Evolutionary conservation across 1,140 invertebrate genomes (phyloP).

Genomic region (Pseudoatta argentina): DNA sequence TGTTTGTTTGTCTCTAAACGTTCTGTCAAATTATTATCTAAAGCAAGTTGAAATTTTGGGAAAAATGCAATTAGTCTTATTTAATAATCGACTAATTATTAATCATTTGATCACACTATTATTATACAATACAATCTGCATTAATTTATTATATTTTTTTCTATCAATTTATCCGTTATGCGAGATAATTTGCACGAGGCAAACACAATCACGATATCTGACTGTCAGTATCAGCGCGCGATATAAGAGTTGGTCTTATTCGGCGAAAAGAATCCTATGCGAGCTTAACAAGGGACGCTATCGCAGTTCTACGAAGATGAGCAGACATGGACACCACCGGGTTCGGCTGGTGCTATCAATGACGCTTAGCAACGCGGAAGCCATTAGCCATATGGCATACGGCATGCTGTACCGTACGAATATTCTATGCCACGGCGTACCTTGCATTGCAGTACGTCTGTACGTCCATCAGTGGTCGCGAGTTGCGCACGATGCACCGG

Average conservation of each 20-base stretch:
- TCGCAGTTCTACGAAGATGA: slow-evolving; percentile 48
- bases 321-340: slow-evolving; percentile 56
- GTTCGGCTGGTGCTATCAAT: slow-evolving; percentile 67
- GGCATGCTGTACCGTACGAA: slow-evolving; percentile 74
- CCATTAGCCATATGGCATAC: slow-evolving; percentile 83
- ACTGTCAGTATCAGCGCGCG: slow-evolving; percentile 30
- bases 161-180: slow-evolving; percentile 6
- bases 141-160: not conserved
- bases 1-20: not conserved
- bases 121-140: not conserved
- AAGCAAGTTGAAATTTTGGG: not conserved
- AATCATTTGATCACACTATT: not conserved
- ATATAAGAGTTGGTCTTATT: slow-evolving; percentile 49
- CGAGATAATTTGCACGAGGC: slow-evolving; percentile 26
- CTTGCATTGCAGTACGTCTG: slow-evolving; percentile 48
- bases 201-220: slow-evolving; percentile 25
- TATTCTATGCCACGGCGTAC: slow-evolving; percentile 22
- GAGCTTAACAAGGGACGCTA: slow-evolving; percentile 51
- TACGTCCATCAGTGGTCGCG: slow-evolving; percentile 55
- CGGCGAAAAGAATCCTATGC: slow-evolving; percentile 20
- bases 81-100: not conserved
- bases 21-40: not conserved
- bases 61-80: not conserved
- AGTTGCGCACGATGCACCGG: slow-evolving; percentile 15
- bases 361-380: slow-evolving; percentile 69